Evolutionary conservation across 1,140 invertebrate species (phyloP).

Genomic region (Zaprionus gabonicus): DNA sequence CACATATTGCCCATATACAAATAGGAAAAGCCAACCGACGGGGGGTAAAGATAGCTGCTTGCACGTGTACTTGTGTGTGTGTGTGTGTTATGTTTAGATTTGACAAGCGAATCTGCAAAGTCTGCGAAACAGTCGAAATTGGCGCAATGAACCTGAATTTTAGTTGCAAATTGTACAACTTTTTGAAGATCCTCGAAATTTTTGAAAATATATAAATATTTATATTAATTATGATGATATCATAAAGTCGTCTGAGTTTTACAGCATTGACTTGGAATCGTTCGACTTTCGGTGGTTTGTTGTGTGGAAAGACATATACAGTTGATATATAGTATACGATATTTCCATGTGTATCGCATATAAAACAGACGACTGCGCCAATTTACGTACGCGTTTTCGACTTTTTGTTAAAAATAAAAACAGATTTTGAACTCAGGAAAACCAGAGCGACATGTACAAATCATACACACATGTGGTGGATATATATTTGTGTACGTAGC

Average conservation of each 20-base stretch:
- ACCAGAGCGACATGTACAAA: slow-evolving; percentile 40
- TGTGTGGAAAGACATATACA: background rate
- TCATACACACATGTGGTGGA: background rate
- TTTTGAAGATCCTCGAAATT: background rate
- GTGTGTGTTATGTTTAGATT: slow-evolving; percentile 46
- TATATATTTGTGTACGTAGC: slow-evolving; percentile 27
- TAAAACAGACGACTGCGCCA: slow-evolving; percentile 62
- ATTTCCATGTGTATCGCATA: slow-evolving; percentile 53
- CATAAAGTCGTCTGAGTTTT: background rate
- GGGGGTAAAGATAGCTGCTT: slow-evolving; percentile 38
- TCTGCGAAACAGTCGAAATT: slow-evolving; percentile 42
- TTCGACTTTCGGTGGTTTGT: background rate
- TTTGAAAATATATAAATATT: background rate
- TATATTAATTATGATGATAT: slow-evolving; percentile 6
- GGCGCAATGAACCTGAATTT: slow-evolving; percentile 14
- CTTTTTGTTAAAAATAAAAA: slow-evolving; percentile 73
- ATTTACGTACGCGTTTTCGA: slow-evolving; percentile 72
- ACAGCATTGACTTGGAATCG: background rate
- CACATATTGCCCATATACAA: slow-evolving; percentile 66
- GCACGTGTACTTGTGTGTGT: slow-evolving; percentile 27
- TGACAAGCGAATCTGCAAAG: slow-evolving; percentile 45
- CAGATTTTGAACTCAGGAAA: slow-evolving; percentile 63
- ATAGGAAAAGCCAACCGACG: slow-evolving; percentile 49
- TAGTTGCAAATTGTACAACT: background rate
- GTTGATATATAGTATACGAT: slow-evolving; percentile 6